A percentile compares a stretch with the other conserved stretches of the same genome.
Evolutionary conservation across 2,113 vertebrate species (phyloP).

Genomic region (Prunella fulvescens): DNA sequence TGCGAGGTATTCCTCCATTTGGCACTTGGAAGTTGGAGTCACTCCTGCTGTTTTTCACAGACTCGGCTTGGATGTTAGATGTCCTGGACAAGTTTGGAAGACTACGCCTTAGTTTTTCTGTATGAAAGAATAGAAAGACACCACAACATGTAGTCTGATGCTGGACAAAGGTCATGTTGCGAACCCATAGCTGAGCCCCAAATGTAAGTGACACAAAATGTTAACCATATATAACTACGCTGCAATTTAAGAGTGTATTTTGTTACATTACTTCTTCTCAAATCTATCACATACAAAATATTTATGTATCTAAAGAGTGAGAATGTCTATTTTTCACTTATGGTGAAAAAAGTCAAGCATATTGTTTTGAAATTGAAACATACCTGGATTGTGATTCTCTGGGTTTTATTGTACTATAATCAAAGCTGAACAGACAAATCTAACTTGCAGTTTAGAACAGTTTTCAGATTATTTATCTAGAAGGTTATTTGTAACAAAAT

Average conservation of each 20-base stretch:
- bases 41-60: conserved; percentile 95
- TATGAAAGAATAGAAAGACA: conserved; percentile 5
- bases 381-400: background rate
- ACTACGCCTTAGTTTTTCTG: conserved; percentile 96
- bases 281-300: background rate
- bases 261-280: background rate
- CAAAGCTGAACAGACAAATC: background rate
- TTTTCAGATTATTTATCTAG: background rate
- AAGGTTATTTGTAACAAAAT: background rate
- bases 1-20: conserved; percentile 92
- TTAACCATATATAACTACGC: background rate
- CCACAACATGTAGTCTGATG: background rate
- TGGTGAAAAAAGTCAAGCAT: background rate
- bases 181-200: background rate
- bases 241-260: background rate
- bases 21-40: conserved; percentile 97
- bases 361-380: background rate
- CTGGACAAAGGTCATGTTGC: background rate
- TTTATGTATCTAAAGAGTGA: background rate
- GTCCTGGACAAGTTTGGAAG: conserved; percentile 95
- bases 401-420: background rate
- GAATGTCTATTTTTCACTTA: background rate
- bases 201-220: background rate
- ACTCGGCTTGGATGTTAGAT: conserved; percentile 81
- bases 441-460: background rate